Base-by-base conservation (phyloP, 2,888 invertebrate species). In the Acanthacorydalis orientalis region DNA sequence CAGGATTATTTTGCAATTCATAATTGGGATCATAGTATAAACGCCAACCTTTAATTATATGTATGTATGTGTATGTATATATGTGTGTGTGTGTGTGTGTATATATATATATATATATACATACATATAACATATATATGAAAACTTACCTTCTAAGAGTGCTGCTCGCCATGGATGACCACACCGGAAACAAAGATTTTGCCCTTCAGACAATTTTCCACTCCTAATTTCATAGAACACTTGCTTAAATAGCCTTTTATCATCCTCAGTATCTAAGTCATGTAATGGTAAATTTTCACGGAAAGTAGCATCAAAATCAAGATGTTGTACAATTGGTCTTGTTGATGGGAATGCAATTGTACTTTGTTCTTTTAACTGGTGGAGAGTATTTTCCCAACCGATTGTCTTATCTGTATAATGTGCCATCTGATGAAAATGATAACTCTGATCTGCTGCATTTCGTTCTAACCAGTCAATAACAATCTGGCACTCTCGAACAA, bases 151-250 rank as follows among this genome's bases (percentile, higher is more conserved):
- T 63, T 92, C 85, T 37, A 95, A 67, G 16, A 87, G 78, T 4
- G 90, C 90, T 1, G 91, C 91, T 44, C 90, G 71, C 93, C 93
- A 93, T 2, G 85, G 78, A 63, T 95, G 92, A 0, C 95, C 95
- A 57, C 84, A 85, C 58, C 80, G 82, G 40, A 81, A 75, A 57
- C 91, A 90, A 34, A 91, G 64, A 51, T 83, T 76, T 59, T 91
- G 79, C 1, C 92, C 93, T 64, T 84, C 82, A 54, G 83, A 81
- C 50, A 92, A 73, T 56, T 83, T 80, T 0, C 95, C 95, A 62
- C 88, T 86, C 31, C 93, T 74, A 40, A 95, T 77, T 68, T 84
- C 78, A 11, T 71, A 70, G 59, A 87, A 88, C 47, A 86, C 69
- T 61, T 75, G 72, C 41, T 71, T 69, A 8, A 74, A 64, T 33